Evolutionary conservation across 37 sponge, comb jelly and placozoan genomes (phyloP).

Genomic region (Amphimedon queenslandica): DNA sequence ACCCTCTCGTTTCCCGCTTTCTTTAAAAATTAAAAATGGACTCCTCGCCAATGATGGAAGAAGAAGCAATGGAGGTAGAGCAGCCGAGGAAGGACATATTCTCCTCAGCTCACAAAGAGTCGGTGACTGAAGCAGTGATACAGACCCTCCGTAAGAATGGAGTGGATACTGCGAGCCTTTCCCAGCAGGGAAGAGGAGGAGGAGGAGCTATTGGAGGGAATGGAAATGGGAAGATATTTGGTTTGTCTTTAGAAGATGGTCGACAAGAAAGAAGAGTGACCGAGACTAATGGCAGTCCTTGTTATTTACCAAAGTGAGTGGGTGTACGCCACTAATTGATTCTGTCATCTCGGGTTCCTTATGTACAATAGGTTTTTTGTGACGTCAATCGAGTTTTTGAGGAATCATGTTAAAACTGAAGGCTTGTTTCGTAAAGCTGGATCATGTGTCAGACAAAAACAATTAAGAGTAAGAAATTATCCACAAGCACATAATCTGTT

Average conservation of each 20-base stretch:
- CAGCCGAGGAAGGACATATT: conserved; percentile 19
- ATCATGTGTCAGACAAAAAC: conserved; percentile 49
- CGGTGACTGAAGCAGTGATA: conserved; percentile 1
- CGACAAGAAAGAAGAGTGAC: background rate
- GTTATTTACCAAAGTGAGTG: conserved; percentile 2
- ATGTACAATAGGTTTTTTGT: conserved; percentile 29
- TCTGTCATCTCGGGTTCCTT: too few relatives aligned
- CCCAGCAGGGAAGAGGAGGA: background rate
- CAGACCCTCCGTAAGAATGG: background rate
- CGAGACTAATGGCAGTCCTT: background rate
- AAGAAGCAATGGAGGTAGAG: too few relatives aligned
- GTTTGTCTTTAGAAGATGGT: conserved; percentile 12
- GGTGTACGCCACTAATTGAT: too few relatives aligned
- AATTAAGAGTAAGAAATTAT: conserved; percentile 33
- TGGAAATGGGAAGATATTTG: conserved; percentile 8
- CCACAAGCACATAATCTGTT: too few relatives aligned
- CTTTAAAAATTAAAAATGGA: too few relatives aligned
- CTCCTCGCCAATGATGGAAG: background rate
- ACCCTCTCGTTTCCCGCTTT: background rate
- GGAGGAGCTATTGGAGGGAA: background rate
- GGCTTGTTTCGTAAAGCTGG: conserved; percentile 76
- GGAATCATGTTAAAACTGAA: conserved; percentile 19
- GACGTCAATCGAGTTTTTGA: conserved; percentile 26
- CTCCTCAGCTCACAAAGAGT: background rate
- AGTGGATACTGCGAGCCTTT: background rate